A percentile compares a stretch with the other conserved stretches of the same genome.
These are phyloP conservation scores for Chelidonichthys spinosus DNA, from an alignment of 2,797 vertebrate species.

Conservation along the genomic window DNA sequence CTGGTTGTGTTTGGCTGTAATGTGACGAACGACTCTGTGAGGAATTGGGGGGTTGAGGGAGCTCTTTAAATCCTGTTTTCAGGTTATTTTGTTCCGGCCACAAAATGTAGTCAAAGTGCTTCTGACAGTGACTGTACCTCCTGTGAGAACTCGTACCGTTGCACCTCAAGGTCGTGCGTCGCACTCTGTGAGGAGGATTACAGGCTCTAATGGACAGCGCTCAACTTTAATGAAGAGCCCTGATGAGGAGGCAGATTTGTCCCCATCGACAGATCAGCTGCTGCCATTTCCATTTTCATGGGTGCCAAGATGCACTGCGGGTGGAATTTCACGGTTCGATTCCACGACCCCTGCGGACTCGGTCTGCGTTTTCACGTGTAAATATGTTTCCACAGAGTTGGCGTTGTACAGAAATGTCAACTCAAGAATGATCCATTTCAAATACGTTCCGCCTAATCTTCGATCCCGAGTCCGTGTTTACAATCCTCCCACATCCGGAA, in stretches of 20 bases:
- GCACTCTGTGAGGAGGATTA: slow-evolving; percentile 61
- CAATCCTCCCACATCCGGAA: slow-evolving; percentile 13
- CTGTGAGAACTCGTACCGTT: slow-evolving; percentile 39
- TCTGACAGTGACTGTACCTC: slow-evolving; percentile 41
- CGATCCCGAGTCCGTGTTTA: slow-evolving; percentile 32
- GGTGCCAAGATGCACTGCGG: slow-evolving; percentile 53
- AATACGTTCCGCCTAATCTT: slow-evolving; percentile 31
- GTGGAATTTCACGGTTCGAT: slow-evolving; percentile 55
- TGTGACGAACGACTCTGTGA: slow-evolving; percentile 21
- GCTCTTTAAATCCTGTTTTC: slow-evolving; percentile 39
- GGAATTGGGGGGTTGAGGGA: slow-evolving; percentile 23
- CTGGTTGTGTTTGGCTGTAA: slow-evolving; percentile 52
- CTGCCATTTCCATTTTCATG: slow-evolving; percentile 75
- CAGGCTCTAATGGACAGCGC: slow-evolving; percentile 65
- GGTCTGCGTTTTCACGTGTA: slow-evolving; percentile 29
- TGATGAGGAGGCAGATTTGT: slow-evolving; percentile 69
- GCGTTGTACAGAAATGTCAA: slow-evolving; percentile 23
- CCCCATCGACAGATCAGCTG: slow-evolving; percentile 62
- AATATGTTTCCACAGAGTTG: background rate
- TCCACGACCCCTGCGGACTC: slow-evolving; percentile 53
- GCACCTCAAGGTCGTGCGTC: slow-evolving; percentile 69
- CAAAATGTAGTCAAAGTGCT: slow-evolving; percentile 12
- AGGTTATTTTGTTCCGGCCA: slow-evolving; percentile 21
- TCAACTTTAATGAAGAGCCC: slow-evolving; percentile 75
- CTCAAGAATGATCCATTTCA: slow-evolving; percentile 37